Evolutionary conservation across 2,797 vertebrate species (phyloP), one percentile per base, ranked within the genome.

Genomic region (Mormyrus hasselquistii): DNA sequence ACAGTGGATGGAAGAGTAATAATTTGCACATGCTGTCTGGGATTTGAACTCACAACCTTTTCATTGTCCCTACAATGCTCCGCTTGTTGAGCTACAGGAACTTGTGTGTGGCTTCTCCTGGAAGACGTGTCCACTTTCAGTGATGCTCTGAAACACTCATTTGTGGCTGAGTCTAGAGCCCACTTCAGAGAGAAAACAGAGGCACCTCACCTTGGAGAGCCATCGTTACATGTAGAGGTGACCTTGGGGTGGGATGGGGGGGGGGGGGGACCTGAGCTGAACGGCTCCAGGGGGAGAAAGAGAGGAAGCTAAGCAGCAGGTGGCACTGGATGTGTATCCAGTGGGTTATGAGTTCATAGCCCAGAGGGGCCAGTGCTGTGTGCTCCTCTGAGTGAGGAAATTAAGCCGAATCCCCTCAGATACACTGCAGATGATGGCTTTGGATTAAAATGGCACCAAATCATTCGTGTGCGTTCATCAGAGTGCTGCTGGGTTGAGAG

Each of bases 321-420:
- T 65, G 87, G n/a, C 41, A 65, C 34, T 87, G 44, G 19, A 49
- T 49, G 4, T 57, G 25, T 87, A 47, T 22, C 38, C 86, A 62
- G 86, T 87, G n/a, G 86, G 41, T 62, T 87, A 49, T 49, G n/a
- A 59, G 59, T 65, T 87, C 87, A 65, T 1, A 47, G 22, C 57
- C 57, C 41, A 6, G 57, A 59, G n/a, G 38, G 59, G 19, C n/a
- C 87, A 87, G 57, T 12, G 41, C 38, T 14, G 9, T n/a, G n/a
- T 85, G 59, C 12, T 12, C n/a, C 87, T 57, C 29, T 19, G 4
- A 87, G 44, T 38, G 57, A 49, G 38, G 44, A 49, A 69, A 65
- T 87, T 57, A 87, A 65, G 59, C 44, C 2, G 10, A 65, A 69
- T 69, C 41, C 55, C 59, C 69, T 69, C 22, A 65, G 44, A 34